A percentile compares a stretch with the other conserved stretches of the same genome.
phyloP scores from a whole-genome alignment of 2,113 vertebrate genomes.

The Seriola rivoliana region DNA sequence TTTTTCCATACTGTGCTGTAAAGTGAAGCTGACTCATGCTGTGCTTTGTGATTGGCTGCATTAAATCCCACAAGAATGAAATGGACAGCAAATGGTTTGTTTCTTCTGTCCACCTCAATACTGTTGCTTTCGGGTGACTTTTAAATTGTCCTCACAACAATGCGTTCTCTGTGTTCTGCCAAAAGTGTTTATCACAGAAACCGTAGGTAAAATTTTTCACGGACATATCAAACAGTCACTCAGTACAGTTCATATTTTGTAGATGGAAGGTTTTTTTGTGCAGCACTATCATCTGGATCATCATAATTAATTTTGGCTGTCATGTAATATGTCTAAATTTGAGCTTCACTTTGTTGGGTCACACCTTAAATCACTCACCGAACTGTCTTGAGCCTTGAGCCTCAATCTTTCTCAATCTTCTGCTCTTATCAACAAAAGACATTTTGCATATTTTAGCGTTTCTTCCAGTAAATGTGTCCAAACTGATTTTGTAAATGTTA shows the following conservation, averaged over 20 bases:
- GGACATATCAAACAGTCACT: neutral
- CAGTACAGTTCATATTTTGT: neutral
- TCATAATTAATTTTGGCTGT: neutral
- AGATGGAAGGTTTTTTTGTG: neutral
- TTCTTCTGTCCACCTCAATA: neutral
- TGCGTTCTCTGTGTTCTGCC: neutral
- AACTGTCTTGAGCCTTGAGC: neutral
- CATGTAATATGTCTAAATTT: neutral
- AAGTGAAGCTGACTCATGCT: conserved; percentile 69
- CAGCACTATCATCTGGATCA: neutral
- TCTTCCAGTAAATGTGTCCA: neutral
- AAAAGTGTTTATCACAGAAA: neutral
- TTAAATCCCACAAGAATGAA: neutral
- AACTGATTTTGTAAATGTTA: neutral
- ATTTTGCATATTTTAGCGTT: neutral
- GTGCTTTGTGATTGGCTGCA: conserved; percentile 33
- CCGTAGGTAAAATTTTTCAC: neutral
- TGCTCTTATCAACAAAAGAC: neutral
- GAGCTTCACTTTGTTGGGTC: neutral
- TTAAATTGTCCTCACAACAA: neutral
- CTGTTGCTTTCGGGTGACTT: neutral
- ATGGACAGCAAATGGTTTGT: neutral
- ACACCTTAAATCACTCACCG: neutral
- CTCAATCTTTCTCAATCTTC: neutral
- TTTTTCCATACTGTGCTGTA: conserved; percentile 18